phyloP scores from a whole-genome alignment of 1,140 invertebrate species.

The Aphis craccivora region DNA sequence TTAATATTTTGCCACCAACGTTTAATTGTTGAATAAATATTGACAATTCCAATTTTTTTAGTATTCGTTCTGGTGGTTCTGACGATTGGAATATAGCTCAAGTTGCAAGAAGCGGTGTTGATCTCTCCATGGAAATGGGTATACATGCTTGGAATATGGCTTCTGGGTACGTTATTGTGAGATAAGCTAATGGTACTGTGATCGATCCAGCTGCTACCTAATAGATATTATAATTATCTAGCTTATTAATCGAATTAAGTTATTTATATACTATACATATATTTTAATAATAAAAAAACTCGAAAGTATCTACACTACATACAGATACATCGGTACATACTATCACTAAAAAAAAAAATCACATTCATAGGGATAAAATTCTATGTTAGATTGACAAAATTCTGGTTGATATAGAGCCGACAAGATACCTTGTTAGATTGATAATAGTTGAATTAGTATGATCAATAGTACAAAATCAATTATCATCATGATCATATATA shows the following conservation, averaged over 20 bases:
- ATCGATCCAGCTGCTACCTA: constrained; percentile 85
- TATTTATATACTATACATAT: neutral
- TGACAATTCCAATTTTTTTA: constrained; percentile 63
- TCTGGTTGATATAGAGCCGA: too few species aligned
- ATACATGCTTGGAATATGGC: constrained; percentile 92
- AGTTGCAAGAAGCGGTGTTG: constrained; percentile 85
- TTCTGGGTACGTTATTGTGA: constrained; percentile 83
- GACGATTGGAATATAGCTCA: constrained; percentile 92
- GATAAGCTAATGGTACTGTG: constrained; percentile 90
- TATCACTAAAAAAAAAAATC: too few species aligned
- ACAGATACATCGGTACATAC: too few species aligned
- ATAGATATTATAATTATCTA: neutral
- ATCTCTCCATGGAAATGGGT: constrained; percentile 90
- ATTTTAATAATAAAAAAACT: too few species aligned
- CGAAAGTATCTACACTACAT: too few species aligned
- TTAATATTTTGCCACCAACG: neutral
- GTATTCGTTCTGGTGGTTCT: constrained; percentile 83
- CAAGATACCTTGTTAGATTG: too few species aligned
- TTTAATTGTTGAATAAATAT: neutral
- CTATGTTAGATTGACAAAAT: too few species aligned
- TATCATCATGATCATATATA: too few species aligned
- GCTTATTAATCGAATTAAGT: neutral
- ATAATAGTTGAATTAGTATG: too few species aligned
- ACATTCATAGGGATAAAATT: too few species aligned
- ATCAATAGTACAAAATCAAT: too few species aligned